Conservation (phyloP, 2,113 vertebrate genomes). For the Vanacampus margaritifer region DNA sequence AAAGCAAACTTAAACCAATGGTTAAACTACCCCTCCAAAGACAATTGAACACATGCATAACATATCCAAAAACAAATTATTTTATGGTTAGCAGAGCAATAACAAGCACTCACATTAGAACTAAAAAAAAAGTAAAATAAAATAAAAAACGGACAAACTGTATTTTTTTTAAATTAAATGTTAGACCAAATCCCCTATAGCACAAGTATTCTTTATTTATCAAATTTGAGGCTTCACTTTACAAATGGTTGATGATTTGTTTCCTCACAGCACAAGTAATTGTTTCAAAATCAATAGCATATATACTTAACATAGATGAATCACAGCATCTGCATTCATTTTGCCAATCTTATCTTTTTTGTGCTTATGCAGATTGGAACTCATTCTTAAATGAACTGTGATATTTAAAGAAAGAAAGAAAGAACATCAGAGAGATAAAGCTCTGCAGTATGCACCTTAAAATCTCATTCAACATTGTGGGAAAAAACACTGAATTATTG, state of each 20-base stretch:
- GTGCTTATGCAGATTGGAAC: too few relatives aligned
- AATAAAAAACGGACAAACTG: too few relatives aligned
- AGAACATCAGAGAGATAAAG: background rate
- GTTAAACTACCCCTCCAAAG: background rate
- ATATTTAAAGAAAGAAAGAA: background rate
- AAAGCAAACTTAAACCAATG: slow-evolving; percentile 1
- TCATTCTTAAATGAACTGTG: background rate
- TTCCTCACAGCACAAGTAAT: background rate
- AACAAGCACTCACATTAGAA: background rate
- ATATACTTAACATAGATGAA: background rate
- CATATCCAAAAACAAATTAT: background rate
- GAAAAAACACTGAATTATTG: background rate
- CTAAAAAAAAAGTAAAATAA: background rate
- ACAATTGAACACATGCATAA: background rate
- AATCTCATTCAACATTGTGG: background rate
- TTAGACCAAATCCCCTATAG: background rate
- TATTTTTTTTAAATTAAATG: background rate
- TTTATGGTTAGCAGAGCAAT: background rate
- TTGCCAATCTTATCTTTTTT: background rate
- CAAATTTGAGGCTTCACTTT: background rate
- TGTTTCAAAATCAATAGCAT: background rate
- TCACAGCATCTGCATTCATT: background rate
- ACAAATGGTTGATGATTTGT: background rate
- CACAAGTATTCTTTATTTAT: background rate
- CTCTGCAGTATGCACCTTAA: background rate